phyloP scores from a whole-genome alignment of 2,797 vertebrate species.

The Tenualosa ilisha region DNA sequence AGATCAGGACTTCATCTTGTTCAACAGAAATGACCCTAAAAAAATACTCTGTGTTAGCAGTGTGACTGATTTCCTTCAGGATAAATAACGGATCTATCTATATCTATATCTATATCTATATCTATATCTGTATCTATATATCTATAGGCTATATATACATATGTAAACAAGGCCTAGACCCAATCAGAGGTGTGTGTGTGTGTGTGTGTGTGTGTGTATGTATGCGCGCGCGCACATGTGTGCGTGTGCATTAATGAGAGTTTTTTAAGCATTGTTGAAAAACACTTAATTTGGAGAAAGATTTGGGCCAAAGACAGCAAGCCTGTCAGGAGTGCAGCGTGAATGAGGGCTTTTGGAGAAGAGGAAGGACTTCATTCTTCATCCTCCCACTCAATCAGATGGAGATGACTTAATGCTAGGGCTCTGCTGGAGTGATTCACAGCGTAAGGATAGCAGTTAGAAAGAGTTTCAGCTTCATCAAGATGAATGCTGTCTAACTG shows the following conservation, averaged over 20 bases:
- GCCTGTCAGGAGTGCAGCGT: background rate
- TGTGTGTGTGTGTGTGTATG: too few species aligned
- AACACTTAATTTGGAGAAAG: background rate
- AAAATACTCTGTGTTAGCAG: too few species aligned
- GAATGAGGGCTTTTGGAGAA: background rate
- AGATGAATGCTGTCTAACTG: background rate
- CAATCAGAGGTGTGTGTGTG: too few species aligned
- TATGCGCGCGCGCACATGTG: too few species aligned
- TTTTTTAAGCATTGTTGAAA: too few species aligned
- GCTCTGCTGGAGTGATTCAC: background rate
- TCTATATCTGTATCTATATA: too few species aligned
- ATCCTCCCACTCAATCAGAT: background rate
- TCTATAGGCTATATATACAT: too few species aligned
- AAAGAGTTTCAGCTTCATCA: background rate
- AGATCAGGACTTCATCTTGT: background rate
- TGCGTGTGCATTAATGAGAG: too few species aligned
- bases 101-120: too few species aligned
- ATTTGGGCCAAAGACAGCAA: background rate
- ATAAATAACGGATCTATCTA: too few species aligned
- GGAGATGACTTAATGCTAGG: background rate
- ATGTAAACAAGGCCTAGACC: too few species aligned
- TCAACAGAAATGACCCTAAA: background rate
- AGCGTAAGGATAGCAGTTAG: background rate
- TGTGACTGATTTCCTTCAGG: too few species aligned
- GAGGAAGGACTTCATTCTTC: background rate